A percentile compares a stretch with the other conserved stretches of the same genome.
Evolutionary conservation across 2,888 invertebrate genomes (phyloP).

Genomic region (Chrysomela aeneicollis): DNA sequence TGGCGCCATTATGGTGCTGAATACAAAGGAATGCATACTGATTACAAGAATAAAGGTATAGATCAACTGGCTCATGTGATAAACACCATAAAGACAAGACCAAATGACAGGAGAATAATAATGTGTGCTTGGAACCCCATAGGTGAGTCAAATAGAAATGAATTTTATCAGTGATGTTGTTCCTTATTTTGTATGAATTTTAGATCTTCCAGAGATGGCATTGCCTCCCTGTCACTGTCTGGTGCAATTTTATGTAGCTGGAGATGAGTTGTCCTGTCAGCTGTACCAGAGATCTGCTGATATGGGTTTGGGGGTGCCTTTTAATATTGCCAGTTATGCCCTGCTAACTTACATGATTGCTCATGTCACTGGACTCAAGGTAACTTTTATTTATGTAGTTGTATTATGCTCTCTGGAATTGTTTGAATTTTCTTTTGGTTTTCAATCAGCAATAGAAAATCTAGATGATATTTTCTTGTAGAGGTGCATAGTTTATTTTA

Average conservation of each 20-base stretch:
- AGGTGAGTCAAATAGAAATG: slow-evolving; percentile 1
- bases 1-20: slow-evolving; percentile 97
- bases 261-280: slow-evolving; percentile 86
- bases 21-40: slow-evolving; percentile 80
- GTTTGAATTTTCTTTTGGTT: too few species aligned
- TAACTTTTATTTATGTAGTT: slow-evolving; percentile 3
- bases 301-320: slow-evolving; percentile 98
- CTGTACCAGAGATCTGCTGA: slow-evolving; percentile 97
- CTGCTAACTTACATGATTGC: slow-evolving; percentile 95
- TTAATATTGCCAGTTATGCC: slow-evolving; percentile 97
- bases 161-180: too few species aligned
- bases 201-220: slow-evolving; percentile 88
- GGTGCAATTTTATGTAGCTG: slow-evolving; percentile 91
- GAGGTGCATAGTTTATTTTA: too few species aligned
- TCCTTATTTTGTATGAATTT: background rate
- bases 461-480: too few species aligned
- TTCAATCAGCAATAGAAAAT: too few species aligned
- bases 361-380: slow-evolving; percentile 89
- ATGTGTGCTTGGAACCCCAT: slow-evolving; percentile 96
- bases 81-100: slow-evolving; percentile 78
- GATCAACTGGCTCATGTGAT: slow-evolving; percentile 89
- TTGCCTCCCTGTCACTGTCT: slow-evolving; percentile 96
- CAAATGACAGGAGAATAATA: slow-evolving; percentile 88
- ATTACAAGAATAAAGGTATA: slow-evolving; percentile 79
- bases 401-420: slow-evolving; percentile 11